These are phyloP conservation scores for Penaeus japonicus DNA, from an alignment of 1,140 invertebrate genomes.

Conservation along the genomic window DNA sequence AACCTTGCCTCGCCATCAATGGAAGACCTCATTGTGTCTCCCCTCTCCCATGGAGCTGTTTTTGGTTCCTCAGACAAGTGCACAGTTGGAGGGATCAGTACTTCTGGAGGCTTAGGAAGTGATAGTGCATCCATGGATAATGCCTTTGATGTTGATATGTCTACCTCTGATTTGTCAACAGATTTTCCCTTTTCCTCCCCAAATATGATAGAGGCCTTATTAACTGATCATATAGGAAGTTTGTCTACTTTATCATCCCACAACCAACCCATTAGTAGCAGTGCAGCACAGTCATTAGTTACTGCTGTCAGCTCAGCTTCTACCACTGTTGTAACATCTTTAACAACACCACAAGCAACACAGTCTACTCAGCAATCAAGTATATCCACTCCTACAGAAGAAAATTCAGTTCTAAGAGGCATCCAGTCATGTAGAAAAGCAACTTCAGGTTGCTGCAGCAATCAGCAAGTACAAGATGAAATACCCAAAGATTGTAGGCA, in stretches of 20 bases:
- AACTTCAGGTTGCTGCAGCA: not conserved
- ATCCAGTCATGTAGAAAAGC: not conserved
- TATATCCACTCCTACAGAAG: not conserved
- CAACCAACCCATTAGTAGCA: not conserved
- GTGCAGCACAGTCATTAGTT: not conserved
- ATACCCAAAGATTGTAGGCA: no score
- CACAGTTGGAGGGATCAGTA: not conserved
- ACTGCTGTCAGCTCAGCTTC: not conserved
- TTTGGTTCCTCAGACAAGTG: conserved; percentile 23
- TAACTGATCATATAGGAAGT: conserved; percentile 39
- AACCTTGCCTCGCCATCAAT: conserved; percentile 35
- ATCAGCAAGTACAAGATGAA: no score
- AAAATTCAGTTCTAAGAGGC: not conserved
- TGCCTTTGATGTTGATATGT: conserved; percentile 39
- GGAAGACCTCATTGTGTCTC: conserved; percentile 35
- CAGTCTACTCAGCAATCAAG: not conserved
- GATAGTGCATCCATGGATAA: conserved; percentile 22
- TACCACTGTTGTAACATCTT: not conserved
- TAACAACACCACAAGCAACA: not conserved
- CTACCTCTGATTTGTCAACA: conserved; percentile 35
- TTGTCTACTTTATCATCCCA: conserved; percentile 2
- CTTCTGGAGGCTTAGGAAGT: not conserved
- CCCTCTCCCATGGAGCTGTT: conserved; percentile 20
- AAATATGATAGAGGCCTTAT: conserved; percentile 46
- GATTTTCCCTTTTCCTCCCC: conserved; percentile 47